phyloP scores from a whole-genome alignment of 2,888 invertebrate genomes.

The Tineola bisselliella region DNA sequence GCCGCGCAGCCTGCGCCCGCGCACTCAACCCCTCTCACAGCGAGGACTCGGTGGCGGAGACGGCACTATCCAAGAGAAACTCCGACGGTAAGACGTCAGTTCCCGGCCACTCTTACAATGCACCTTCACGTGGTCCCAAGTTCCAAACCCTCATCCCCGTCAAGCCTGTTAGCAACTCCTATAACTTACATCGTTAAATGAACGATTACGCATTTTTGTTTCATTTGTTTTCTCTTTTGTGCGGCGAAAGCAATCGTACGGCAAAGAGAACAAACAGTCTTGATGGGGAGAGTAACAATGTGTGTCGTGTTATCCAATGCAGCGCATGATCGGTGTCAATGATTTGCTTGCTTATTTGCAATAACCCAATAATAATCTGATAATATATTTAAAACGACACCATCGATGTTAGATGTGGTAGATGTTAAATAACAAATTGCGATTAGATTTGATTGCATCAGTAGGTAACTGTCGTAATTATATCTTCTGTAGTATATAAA shows the following conservation, averaged over 20 bases:
- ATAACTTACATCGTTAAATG: background rate
- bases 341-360: conserved; percentile 9
- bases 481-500: conserved; percentile 7
- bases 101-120: conserved; percentile 10
- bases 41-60: conserved; percentile 85
- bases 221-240: no score
- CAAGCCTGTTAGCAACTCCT: conserved; percentile 10
- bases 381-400: conserved; percentile 1
- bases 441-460: background rate
- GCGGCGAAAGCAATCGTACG: no score
- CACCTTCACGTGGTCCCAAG: background rate
- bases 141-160: conserved; percentile 4
- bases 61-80: conserved; percentile 81
- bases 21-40: conserved; percentile 76
- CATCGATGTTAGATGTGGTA: conserved; percentile 11
- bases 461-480: conserved; percentile 11
- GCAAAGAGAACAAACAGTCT: background rate
- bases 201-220: background rate
- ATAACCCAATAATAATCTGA: background rate
- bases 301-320: conserved; percentile 1
- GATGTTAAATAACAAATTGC: background rate
- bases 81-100: conserved; percentile 79
- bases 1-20: conserved; percentile 48
- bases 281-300: conserved; percentile 11
- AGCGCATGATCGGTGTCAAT: conserved; percentile 14